A percentile compares a stretch with the other conserved stretches of the same genome.
These are phyloP conservation scores for Melanotaenia pygmaea DNA, from an alignment of 2,797 vertebrate genomes.

Conservation along the genomic window DNA sequence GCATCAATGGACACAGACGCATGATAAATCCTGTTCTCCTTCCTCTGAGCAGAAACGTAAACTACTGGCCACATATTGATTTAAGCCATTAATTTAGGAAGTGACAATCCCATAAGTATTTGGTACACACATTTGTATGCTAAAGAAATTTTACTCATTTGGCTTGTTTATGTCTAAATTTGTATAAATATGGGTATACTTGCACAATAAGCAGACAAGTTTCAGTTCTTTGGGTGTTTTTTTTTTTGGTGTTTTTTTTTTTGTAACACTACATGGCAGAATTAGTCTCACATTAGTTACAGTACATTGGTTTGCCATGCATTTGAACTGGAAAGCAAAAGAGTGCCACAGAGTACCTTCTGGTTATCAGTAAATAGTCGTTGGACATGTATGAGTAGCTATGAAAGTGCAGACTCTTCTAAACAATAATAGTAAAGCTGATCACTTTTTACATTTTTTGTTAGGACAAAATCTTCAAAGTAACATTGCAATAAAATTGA, in stretches of 20 bases:
- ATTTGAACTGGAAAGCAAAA: conserved; percentile 1
- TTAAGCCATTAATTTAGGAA: not conserved
- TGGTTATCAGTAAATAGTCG: conserved; percentile 11
- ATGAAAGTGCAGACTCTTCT: not conserved
- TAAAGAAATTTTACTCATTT: no score
- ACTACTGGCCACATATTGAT: conserved; percentile 35
- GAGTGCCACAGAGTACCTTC: not conserved
- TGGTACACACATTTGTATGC: not conserved
- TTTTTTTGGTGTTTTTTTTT: not conserved
- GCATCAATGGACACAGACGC: conserved; percentile 18
- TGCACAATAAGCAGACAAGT: no score
- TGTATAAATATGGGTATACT: no score
- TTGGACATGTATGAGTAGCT: not conserved
- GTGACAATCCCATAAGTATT: not conserved
- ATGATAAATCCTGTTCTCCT: conserved; percentile 6
- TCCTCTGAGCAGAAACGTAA: conserved; percentile 24
- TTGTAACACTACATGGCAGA: not conserved
- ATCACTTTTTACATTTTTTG: not conserved
- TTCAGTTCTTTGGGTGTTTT: not conserved
- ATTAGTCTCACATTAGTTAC: not conserved
- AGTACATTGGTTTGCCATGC: not conserved
- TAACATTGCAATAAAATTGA: not conserved
- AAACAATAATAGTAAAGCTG: not conserved
- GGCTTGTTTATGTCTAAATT: no score
- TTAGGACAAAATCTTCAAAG: not conserved